These are phyloP conservation scores for Dryobotodes eremita DNA, from an alignment of 2,888 invertebrate species.

Conservation along the genomic window DNA sequence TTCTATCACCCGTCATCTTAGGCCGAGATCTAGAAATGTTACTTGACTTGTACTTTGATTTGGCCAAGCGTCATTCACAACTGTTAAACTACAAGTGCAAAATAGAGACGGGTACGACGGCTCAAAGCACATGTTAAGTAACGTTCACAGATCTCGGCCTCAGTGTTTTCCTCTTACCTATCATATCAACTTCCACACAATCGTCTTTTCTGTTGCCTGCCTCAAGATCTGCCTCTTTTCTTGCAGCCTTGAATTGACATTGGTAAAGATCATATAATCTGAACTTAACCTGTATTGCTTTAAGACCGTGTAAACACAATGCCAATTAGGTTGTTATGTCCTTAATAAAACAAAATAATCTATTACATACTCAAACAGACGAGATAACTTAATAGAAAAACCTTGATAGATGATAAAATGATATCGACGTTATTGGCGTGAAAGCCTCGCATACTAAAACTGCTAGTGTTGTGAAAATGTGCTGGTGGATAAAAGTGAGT, in stretches of 20 bases:
- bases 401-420: slow-evolving; percentile 44
- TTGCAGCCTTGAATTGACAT: neutral
- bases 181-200: neutral
- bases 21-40: neutral
- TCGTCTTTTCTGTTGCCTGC: neutral
- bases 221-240: neutral
- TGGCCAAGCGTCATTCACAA: neutral
- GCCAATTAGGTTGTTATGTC: neutral
- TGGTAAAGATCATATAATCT: neutral
- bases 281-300: neutral
- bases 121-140: neutral
- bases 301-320: neutral
- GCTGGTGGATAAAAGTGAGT: slow-evolving; percentile 86
- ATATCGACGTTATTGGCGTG: slow-evolving; percentile 3
- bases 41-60: neutral
- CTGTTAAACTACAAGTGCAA: neutral
- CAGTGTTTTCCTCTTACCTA: neutral
- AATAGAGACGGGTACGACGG: neutral
- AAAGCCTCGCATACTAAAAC: slow-evolving; percentile 2
- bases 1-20: neutral
- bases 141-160: neutral
- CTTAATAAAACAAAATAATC: neutral
- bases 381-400: slow-evolving; percentile 21
- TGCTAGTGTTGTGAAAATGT: slow-evolving; percentile 75
- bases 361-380: neutral